phyloP scores from a whole-genome alignment of 1,140 invertebrate genomes.

The Meteorus sp. region DNA sequence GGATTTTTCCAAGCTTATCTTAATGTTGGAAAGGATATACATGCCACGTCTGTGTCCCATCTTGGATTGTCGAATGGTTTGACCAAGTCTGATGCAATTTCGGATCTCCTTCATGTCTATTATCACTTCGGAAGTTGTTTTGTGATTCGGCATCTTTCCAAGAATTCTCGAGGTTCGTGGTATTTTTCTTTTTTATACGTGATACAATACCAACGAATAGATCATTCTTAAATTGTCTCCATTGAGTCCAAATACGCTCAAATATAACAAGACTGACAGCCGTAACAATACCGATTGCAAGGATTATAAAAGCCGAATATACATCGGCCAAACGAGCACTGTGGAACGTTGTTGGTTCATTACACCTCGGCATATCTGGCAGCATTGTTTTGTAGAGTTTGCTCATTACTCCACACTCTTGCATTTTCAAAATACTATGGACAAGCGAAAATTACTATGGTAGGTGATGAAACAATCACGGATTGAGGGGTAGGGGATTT shows the following conservation, averaged over 20 bases:
- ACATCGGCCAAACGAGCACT: constrained; percentile 52
- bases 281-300: constrained; percentile 41
- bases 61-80: too few species aligned
- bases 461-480: constrained; percentile 6
- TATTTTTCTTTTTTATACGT: constrained; percentile 15
- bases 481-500: not conserved
- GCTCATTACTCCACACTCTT: constrained; percentile 50
- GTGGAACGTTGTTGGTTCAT: constrained; percentile 45
- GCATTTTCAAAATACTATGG: constrained; percentile 50
- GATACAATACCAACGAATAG: constrained; percentile 17
- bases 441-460: not conserved
- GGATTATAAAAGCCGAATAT: constrained; percentile 53
- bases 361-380: constrained; percentile 50
- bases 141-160: too few species aligned
- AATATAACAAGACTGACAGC: constrained; percentile 37
- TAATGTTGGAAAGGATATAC: too few species aligned
- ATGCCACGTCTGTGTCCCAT: too few species aligned
- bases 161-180: too few species aligned
- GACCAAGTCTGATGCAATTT: too few species aligned
- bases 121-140: too few species aligned
- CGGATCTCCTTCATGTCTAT: too few species aligned
- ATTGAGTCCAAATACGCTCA: constrained; percentile 47
- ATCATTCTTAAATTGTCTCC: constrained; percentile 27
- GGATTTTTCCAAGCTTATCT: not conserved
- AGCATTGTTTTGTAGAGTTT: constrained; percentile 48